Percentiles rank a stretch among this genome's conserved stretches.
Conservation (phyloP, 2,113 vertebrate species). For the Nicator chloris region DNA sequence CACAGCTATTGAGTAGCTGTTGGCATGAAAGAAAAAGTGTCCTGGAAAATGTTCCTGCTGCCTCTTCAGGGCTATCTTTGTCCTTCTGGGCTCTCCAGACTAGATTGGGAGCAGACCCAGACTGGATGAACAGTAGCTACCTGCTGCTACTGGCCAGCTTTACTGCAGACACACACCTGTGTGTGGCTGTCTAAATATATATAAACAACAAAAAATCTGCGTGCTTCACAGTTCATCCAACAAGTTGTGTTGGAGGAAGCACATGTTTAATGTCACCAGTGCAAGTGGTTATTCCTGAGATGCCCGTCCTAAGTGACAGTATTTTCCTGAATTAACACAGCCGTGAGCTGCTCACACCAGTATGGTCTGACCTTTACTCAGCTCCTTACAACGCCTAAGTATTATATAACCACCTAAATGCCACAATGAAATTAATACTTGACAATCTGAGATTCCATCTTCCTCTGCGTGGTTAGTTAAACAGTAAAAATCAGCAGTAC, state of each 20-base stretch:
- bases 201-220: background rate
- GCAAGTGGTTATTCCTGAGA: background rate
- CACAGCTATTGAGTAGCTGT: background rate
- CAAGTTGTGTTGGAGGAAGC: background rate
- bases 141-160: background rate
- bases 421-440: background rate
- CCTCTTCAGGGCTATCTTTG: background rate
- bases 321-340: background rate
- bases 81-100: background rate
- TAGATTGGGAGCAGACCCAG: rapidly evolving
- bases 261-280: background rate
- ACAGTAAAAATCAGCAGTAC: background rate
- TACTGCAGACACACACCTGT: background rate
- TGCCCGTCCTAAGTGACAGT: background rate
- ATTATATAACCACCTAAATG: background rate
- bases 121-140: background rate
- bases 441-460: background rate
- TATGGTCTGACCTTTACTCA: background rate
- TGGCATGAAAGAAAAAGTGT: background rate
- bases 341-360: background rate
- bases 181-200: background rate
- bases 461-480: background rate
- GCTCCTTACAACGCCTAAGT: background rate
- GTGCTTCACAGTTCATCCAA: background rate
- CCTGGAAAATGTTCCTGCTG: background rate